A percentile compares a stretch with the other conserved stretches of the same genome.
Evolutionary conservation across 2,113 vertebrate genomes (phyloP).

Genomic region (Oncorhynchus keta): DNA sequence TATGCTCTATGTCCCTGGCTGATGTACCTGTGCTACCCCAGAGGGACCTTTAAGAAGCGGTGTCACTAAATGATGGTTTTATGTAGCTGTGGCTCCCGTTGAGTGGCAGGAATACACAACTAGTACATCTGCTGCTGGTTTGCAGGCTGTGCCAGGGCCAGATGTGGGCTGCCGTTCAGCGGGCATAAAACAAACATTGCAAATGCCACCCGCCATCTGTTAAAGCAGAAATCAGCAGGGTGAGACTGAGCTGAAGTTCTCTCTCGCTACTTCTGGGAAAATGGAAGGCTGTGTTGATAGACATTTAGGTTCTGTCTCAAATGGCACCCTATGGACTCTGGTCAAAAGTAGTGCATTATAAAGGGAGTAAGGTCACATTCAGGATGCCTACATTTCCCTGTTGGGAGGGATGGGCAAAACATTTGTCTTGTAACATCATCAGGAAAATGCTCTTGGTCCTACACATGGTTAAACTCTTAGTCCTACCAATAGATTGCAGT

Average conservation of each 20-base stretch:
- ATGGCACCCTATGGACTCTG: too few relatives aligned
- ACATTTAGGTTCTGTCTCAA: not conserved
- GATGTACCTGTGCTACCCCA: constrained; percentile 12
- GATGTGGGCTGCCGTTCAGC: constrained; percentile 81
- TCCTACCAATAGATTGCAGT: too few relatives aligned
- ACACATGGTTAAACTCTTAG: too few relatives aligned
- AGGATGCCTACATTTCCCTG: too few relatives aligned
- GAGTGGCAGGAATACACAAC: constrained; percentile 54
- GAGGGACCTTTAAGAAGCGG: constrained; percentile 45
- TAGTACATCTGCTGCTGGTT: constrained; percentile 71
- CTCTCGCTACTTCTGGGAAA: constrained; percentile 49
- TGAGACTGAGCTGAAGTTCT: constrained; percentile 17
- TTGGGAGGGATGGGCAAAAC: too few relatives aligned
- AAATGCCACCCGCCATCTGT: constrained; percentile 81
- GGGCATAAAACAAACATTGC: constrained; percentile 68
- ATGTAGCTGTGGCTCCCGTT: constrained; percentile 34
- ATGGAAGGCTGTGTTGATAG: constrained; percentile 9
- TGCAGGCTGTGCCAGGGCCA: constrained; percentile 68
- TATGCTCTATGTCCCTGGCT: constrained; percentile 35
- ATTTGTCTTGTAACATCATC: too few relatives aligned
- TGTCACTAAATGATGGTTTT: constrained; percentile 57
- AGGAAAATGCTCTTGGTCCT: too few relatives aligned
- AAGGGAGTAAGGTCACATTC: too few relatives aligned
- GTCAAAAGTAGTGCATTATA: too few relatives aligned
- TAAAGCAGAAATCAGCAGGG: constrained; percentile 69